Conservation (phyloP, 2,888 invertebrate species). For the Trachelus tabidus region DNA sequence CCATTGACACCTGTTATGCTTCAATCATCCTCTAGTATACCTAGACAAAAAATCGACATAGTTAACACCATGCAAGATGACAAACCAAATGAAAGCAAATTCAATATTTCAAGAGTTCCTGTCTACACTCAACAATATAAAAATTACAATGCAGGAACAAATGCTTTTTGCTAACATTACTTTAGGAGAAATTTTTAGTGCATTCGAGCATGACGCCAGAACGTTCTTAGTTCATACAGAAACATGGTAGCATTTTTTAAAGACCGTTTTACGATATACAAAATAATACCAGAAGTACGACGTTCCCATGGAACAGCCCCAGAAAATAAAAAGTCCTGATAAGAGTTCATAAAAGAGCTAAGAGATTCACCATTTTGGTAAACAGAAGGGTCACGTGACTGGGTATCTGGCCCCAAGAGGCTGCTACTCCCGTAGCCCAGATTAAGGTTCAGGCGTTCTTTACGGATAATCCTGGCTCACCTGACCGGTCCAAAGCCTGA, state of each 20-base stretch:
- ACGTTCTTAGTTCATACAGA: not conserved
- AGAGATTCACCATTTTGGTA: slow-evolving; percentile 63
- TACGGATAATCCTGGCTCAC: slow-evolving; percentile 39
- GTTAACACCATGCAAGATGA: not conserved
- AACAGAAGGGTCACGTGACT: slow-evolving; percentile 64
- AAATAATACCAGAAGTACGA: not conserved
- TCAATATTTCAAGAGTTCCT: not conserved
- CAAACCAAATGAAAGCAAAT: not conserved
- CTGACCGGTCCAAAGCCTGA: slow-evolving; percentile 48
- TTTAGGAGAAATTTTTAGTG: slow-evolving; percentile 35
- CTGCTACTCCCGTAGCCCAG: slow-evolving; percentile 52
- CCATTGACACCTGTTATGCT: not conserved
- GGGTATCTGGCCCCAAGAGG: slow-evolving; percentile 45
- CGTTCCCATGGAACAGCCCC: not conserved
- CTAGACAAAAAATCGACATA: not conserved
- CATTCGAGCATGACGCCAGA: slow-evolving; percentile 36
- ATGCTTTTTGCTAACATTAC: slow-evolving; percentile 4
- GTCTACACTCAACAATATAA: not conserved
- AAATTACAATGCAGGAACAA: not conserved
- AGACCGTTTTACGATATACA: not conserved
- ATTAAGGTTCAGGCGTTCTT: slow-evolving; percentile 37
- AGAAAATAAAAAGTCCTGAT: not conserved
- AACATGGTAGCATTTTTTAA: not conserved
- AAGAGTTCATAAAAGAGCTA: slow-evolving; percentile 38
- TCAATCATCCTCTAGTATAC: not conserved